phyloP scores from a whole-genome alignment of 2,888 invertebrate species.

The Archips crataeganus region DNA sequence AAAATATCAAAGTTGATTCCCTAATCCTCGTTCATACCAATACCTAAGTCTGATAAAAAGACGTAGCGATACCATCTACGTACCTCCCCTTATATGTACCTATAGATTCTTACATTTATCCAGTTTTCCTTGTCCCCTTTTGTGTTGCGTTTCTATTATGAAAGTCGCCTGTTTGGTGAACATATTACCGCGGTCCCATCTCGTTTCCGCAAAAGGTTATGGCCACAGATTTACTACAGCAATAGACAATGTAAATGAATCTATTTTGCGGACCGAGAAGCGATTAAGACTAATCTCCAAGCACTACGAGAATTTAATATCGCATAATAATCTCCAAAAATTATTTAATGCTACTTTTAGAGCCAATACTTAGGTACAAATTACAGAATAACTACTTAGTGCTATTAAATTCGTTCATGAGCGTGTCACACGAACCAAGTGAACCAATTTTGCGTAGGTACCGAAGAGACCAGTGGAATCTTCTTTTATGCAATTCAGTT shows the following conservation, averaged over 20 bases:
- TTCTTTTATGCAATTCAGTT: too few relatives aligned
- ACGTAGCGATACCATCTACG: conserved; percentile 18
- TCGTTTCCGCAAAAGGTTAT: conserved; percentile 53
- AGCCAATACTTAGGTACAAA: too few relatives aligned
- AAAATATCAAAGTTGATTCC: neutral
- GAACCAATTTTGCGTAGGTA: too few relatives aligned
- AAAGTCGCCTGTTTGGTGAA: conserved; percentile 60
- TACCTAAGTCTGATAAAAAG: conserved; percentile 13
- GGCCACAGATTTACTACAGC: neutral
- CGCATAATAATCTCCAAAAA: too few relatives aligned
- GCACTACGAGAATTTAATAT: too few relatives aligned
- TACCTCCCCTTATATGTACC: conserved; percentile 24
- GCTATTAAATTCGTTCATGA: too few relatives aligned
- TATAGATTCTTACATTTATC: conserved; percentile 48
- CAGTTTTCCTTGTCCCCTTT: conserved; percentile 58
- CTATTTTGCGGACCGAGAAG: neutral
- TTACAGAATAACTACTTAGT: too few relatives aligned
- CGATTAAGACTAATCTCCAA: neutral
- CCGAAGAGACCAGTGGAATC: too few relatives aligned
- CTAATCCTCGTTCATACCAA: conserved; percentile 16
- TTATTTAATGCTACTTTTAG: too few relatives aligned
- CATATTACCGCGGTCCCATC: conserved; percentile 60
- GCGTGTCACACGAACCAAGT: too few relatives aligned
- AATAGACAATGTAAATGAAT: neutral
- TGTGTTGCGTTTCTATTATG: conserved; percentile 61